These are phyloP conservation scores for Andrena cerasifolii DNA, from an alignment of 1,140 invertebrate genomes.

Conservation along the genomic window DNA sequence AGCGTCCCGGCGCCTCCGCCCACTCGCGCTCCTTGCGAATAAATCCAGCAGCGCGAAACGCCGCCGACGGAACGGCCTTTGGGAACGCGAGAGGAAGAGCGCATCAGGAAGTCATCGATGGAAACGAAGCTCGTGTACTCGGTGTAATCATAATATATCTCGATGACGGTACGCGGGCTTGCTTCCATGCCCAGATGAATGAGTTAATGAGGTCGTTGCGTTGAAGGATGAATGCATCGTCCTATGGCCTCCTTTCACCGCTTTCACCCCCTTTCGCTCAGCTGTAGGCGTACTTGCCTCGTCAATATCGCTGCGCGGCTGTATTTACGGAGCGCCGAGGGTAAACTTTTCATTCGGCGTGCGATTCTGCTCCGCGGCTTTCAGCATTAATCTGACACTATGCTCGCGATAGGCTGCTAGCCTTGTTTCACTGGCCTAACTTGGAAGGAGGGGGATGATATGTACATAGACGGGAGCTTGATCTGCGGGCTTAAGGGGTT, in stretches of 20 bases:
- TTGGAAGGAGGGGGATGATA: too few species aligned
- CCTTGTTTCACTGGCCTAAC: too few species aligned
- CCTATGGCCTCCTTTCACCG: too few species aligned
- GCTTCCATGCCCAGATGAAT: background rate
- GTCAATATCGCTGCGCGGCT: background rate
- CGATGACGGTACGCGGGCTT: constrained; percentile 9
- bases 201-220: constrained; percentile 41
- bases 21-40: too few species aligned
- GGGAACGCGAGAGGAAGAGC: background rate
- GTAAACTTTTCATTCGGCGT: too few species aligned
- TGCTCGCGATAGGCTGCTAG: too few species aligned
- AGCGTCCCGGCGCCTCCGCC: background rate
- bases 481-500: too few species aligned
- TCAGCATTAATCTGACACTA: too few species aligned
- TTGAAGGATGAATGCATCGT: constrained; percentile 23
- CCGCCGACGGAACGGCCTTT: background rate
- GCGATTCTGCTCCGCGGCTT: too few species aligned
- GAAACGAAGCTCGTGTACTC: background rate
- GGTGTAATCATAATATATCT: constrained; percentile 25
- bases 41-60: background rate
- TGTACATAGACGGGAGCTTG: too few species aligned
- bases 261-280: background rate
- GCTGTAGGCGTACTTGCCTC: background rate
- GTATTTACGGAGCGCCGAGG: too few species aligned
- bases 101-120: constrained; percentile 26